phyloP scores from a whole-genome alignment of 1,140 invertebrate species.

The Drosophila dunni region DNA sequence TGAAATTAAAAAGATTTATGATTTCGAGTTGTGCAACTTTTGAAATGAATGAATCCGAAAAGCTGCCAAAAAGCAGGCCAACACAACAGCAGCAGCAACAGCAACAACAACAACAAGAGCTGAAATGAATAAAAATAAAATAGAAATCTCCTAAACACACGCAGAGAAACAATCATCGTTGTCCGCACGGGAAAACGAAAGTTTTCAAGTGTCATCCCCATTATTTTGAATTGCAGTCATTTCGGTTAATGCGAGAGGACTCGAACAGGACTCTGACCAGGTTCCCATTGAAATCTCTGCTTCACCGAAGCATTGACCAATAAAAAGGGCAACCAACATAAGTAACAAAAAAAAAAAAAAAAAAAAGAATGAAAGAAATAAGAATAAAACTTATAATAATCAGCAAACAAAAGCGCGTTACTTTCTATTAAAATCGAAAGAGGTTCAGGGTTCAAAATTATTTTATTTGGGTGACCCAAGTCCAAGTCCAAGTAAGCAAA shows the following conservation, averaged over 20 bases:
- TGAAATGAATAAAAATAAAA: neutral
- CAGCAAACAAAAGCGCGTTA: constrained; percentile 68
- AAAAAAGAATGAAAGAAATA: neutral
- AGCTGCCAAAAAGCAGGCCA: constrained; percentile 3
- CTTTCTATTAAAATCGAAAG: constrained; percentile 75
- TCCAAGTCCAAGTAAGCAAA: constrained; percentile 16
- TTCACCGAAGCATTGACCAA: constrained; percentile 26
- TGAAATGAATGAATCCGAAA: constrained; percentile 57
- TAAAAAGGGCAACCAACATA: constrained; percentile 64
- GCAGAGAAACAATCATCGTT: constrained; percentile 54
- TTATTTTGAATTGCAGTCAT: constrained; percentile 80
- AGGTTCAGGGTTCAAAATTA: constrained; percentile 30
- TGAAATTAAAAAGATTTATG: constrained; percentile 84
- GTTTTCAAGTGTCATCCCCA: constrained; percentile 70
- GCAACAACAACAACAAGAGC: constrained; percentile 27
- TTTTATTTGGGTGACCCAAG: constrained; percentile 16
- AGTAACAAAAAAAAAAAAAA: too few species aligned
- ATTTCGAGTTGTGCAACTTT: constrained; percentile 70
- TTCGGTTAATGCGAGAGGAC: constrained; percentile 64
- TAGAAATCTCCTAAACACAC: neutral
- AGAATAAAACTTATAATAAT: constrained; percentile 74
- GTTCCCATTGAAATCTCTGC: constrained; percentile 31
- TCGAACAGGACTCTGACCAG: constrained; percentile 29
- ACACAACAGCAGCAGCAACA: constrained; percentile 19
- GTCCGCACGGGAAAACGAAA: constrained; percentile 49